A percentile compares a stretch with the other conserved stretches of the same genome.
Evolutionary conservation across 2,113 vertebrate species (phyloP).

Genomic region (Sitta europaea): DNA sequence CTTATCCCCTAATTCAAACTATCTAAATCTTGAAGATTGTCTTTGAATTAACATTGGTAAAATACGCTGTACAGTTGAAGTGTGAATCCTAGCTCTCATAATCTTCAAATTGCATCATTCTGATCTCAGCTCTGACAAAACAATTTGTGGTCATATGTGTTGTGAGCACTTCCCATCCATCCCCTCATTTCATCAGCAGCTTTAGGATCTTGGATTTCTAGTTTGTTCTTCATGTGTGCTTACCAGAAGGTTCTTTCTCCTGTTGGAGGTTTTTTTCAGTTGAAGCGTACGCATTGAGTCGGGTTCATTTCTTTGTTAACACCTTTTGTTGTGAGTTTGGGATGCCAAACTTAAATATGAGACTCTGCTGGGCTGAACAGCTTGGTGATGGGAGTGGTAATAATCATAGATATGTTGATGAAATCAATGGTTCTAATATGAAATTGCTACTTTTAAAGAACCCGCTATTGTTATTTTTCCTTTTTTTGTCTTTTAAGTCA

Average conservation of each 20-base stretch:
- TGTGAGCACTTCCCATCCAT: not conserved
- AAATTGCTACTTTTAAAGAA: slow-evolving; percentile 70
- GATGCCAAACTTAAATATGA: slow-evolving; percentile 61
- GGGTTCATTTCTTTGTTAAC: not conserved
- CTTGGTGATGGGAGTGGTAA: slow-evolving; percentile 64
- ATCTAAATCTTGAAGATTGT: not conserved
- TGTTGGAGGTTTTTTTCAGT: not conserved
- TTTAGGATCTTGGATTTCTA: not conserved
- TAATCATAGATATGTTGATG: slow-evolving; percentile 69
- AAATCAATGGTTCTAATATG: slow-evolving; percentile 75
- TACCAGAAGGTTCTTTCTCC: not conserved
- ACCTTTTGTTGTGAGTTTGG: slow-evolving; percentile 47
- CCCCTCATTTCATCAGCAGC: not conserved
- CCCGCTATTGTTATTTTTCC: slow-evolving; percentile 65
- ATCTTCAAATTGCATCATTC: not conserved
- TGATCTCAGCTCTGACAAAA: not conserved
- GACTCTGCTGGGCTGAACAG: slow-evolving; percentile 52
- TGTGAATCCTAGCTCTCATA: not conserved
- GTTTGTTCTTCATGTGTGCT: not conserved
- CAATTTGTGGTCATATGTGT: not conserved
- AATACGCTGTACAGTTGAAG: not conserved
- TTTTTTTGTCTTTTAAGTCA: slow-evolving; percentile 69
- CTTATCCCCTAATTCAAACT: not conserved
- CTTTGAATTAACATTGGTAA: not conserved
- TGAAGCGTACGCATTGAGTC: not conserved